Percentiles rank a stretch among this genome's conserved stretches.
phyloP scores from a whole-genome alignment of 2,797 vertebrate species.

The Telmatherina bonti region DNA sequence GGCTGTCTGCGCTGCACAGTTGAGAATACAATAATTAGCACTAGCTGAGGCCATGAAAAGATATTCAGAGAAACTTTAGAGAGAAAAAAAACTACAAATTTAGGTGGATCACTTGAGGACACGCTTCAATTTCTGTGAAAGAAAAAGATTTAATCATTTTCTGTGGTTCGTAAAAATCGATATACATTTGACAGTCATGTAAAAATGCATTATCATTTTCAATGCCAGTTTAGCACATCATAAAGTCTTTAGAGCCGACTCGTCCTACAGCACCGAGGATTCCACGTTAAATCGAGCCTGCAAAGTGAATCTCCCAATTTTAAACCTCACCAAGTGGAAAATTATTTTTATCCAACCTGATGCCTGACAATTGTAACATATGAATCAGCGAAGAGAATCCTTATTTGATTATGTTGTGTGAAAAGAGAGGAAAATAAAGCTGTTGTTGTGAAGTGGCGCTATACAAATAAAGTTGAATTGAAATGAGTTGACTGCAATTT shows the following conservation, averaged over 20 bases:
- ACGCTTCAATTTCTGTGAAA: slow-evolving; percentile 15
- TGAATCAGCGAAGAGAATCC: slow-evolving; percentile 3
- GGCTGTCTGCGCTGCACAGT: slow-evolving; percentile 62
- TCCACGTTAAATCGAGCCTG: slow-evolving; percentile 1
- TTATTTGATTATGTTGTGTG: slow-evolving; percentile 6
- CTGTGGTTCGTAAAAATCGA: slow-evolving; percentile 4
- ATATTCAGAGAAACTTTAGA: slow-evolving; percentile 51
- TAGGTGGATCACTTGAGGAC: slow-evolving; percentile 38
- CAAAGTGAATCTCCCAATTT: slow-evolving; percentile 17
- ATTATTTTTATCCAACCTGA: neutral
- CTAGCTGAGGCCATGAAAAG: slow-evolving; percentile 41
- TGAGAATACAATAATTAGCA: slow-evolving; percentile 75
- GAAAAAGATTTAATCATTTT: slow-evolving; percentile 3
- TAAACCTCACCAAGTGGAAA: neutral
- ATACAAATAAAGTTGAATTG: too few species aligned
- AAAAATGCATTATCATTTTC: slow-evolving; percentile 4
- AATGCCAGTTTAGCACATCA: slow-evolving; percentile 22
- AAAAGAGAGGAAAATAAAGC: neutral
- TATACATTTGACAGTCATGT: neutral
- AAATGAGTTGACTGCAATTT: neutral
- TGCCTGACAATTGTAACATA: slow-evolving; percentile 18
- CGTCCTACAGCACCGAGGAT: slow-evolving; percentile 3
- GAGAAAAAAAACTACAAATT: neutral
- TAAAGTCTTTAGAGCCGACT: neutral
- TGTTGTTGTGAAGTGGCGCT: too few species aligned